Conservation (phyloP, 2,797 vertebrate genomes). For the Caiman crocodilus region DNA sequence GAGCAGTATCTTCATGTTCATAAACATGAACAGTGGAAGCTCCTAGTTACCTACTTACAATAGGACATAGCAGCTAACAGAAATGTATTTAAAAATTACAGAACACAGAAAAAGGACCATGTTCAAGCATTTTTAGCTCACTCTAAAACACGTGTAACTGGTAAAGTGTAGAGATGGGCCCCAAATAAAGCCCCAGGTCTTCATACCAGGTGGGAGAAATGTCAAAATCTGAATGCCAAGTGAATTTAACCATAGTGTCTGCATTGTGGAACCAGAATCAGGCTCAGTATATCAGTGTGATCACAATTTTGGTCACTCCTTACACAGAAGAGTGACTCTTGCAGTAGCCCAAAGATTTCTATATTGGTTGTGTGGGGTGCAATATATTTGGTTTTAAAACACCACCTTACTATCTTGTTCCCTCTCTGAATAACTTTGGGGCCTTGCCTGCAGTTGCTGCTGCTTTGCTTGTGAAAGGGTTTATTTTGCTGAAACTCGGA, state of each 20-base stretch:
- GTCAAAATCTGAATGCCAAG: not conserved
- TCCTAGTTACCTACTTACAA: not conserved
- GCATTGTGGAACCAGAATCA: not conserved
- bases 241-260: not conserved
- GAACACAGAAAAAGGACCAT: not conserved
- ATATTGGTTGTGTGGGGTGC: not conserved
- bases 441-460: rapidly evolving
- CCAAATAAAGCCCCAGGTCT: not conserved
- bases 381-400: not conserved
- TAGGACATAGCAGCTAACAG: not conserved
- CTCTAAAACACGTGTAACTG: not conserved
- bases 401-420: not conserved
- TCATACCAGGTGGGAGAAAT: too few relatives aligned
- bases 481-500: not conserved
- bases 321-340: not conserved
- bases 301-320: not conserved
- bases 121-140: not conserved
- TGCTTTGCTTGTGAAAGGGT: not conserved
- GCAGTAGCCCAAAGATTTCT: not conserved
- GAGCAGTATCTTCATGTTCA: rapidly evolving
- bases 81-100: not conserved
- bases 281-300: not conserved
- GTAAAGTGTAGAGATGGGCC: not conserved
- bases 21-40: not conserved
- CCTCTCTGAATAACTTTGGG: rapidly evolving